Evolutionary conservation across 1,140 invertebrate species (phyloP).

Genomic region (Drosophila baimaii): DNA sequence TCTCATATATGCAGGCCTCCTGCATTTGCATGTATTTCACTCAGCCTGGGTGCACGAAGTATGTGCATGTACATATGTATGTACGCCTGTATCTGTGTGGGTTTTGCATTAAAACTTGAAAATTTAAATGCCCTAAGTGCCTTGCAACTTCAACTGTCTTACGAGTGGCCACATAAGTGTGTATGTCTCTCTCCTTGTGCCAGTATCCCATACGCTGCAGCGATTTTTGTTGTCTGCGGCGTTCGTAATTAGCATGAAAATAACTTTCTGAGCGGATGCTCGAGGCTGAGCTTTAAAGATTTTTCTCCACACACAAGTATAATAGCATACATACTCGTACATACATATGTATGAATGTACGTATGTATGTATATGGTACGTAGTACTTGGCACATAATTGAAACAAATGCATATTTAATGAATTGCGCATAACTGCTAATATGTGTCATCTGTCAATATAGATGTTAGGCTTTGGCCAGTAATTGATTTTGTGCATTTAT

Average conservation of each 20-base stretch:
- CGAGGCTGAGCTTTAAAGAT: conserved; percentile 50
- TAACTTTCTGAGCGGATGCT: conserved; percentile 47
- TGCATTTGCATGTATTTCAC: conserved; percentile 69
- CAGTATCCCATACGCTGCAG: conserved; percentile 15
- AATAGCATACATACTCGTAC: too few species aligned
- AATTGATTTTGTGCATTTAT: conserved; percentile 79
- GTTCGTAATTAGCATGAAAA: conserved; percentile 74
- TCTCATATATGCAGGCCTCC: conserved; percentile 65
- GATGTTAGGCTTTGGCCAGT: conserved; percentile 34
- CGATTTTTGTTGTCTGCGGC: conserved; percentile 32
- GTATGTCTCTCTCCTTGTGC: conserved; percentile 17
- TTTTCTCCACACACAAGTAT: conserved; percentile 42
- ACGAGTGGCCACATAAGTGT: conserved; percentile 39
- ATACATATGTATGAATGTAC: background rate
- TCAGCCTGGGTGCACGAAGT: conserved; percentile 2
- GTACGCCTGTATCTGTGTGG: too few species aligned
- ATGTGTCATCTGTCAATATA: conserved; percentile 69
- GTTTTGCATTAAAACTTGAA: conserved; percentile 80
- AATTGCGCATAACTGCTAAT: conserved; percentile 54
- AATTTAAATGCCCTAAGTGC: conserved; percentile 78
- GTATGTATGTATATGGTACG: background rate
- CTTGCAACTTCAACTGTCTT: conserved; percentile 61
- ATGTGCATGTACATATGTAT: background rate
- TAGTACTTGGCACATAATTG: conserved; percentile 52
- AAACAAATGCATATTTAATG: conserved; percentile 80